Base-by-base conservation (phyloP, 1,140 invertebrate species). In the Choristoneura fumiferana region DNA sequence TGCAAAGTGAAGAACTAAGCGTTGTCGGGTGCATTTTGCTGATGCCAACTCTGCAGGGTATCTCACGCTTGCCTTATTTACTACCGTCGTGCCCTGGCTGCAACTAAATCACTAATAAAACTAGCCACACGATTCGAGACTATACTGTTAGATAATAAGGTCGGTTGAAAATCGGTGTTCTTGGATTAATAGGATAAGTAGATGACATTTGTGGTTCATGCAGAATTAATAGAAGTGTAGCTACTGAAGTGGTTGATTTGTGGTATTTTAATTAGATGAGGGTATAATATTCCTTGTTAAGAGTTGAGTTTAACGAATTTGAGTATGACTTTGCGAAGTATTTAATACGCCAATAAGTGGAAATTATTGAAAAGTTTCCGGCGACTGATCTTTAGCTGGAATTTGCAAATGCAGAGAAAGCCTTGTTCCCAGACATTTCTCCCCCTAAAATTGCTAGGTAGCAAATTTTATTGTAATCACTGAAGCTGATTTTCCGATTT, bases 11-110 rank as follows among this genome's bases (percentile, higher is more conserved):
- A 66, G 39, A 63, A 64, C 65, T 72, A 66, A 67, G 74, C 73
- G 71, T 76, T 73, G 70, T 73, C 80, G 62, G 78, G 61, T 67
- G 80, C 76, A 80, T 60, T 66, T 63, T 71, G 69, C 72, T 81
- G 71, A 75, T 78, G 76, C 70, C 65, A 65, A 77, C 76, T 71
- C 80, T 33, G 73, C 80, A 74, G 78, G 80, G 70, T 67, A 62
- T 67, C 76, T 80, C 81, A 84, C 78, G 77, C 73, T 67, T 71
- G 56, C 61, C 63, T 71, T 54, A 55, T 69, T 81, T 80, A 79
- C 76, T 71, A 63, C 65, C 60, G 69, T 68, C 73, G 59, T 69
- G 59, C 15, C 35, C 37, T 56, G 22, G 14, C 54, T 29, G 43
- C 43, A 49, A 49, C 18, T 49, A 49, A 14, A 49, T 49, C 43